Evolutionary conservation across 2,113 vertebrate species (phyloP), one percentile per base, ranked within the genome.

Genomic region (Poeciliopsis turrubarensis): DNA sequence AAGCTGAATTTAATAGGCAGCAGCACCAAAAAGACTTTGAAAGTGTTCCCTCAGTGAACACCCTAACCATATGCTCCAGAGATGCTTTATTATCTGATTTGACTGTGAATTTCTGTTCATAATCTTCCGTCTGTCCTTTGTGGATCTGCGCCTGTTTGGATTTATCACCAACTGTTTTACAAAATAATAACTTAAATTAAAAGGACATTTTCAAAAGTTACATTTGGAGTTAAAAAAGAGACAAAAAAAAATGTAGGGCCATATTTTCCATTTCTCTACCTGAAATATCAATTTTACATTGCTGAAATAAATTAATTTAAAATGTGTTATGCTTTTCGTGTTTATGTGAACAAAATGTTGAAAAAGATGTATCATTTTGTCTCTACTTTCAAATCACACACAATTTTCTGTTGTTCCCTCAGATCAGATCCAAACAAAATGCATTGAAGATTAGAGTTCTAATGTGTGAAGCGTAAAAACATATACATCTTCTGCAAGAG

Each of bases 41-140:
- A 15, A 61, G 37, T 71, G 61, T 27, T 61, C 78, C 72, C 64
- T 83, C 41, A 39, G 62, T 81, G 69, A 82, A 70, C 37, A 70
- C 51, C n/a, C 68, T 27, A 25, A 61, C 65, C 54, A 73, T 66
- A 73, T 73, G 78, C 57, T 30, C 57, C 61, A 77, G 31, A 39
- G 30, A 72, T 54, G 8, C 47, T 76, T 60, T 26, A 68, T 72
- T 34, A 63, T 70, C 68, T 47, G 63, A 77, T 63, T 71, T 77
- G 34, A 79, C 74, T 77, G 68, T 39, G 71, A 78, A 60, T 69
- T 77, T 29, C 79, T 75, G 25, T 54, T 80, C 65, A 70, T 72
- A 78, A 87, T 87, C 75, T 85, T 27, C 76, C 34, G 25, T 78
- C 75, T 86, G 81, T 86, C 71, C 51, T 15, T n/a, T 64, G 34